Conservation (phyloP, 92 coral and sea anemone species). For the Chrysogorgia sp. region DNA sequence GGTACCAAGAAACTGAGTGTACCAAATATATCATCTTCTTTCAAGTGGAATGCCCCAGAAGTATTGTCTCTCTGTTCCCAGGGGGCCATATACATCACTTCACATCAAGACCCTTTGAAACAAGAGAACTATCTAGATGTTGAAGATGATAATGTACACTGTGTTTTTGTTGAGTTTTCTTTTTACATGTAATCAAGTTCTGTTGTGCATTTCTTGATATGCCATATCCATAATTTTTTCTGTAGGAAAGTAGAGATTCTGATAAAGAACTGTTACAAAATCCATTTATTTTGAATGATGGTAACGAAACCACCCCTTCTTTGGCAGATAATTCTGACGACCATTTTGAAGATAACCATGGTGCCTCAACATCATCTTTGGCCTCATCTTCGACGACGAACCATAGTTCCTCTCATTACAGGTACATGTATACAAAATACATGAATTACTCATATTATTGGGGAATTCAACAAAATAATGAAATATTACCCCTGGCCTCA, state of each 20-base stretch:
- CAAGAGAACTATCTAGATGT: background rate
- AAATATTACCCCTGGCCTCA: too few relatives aligned
- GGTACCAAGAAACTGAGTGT: constrained; percentile 47
- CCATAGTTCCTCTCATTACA: too few relatives aligned
- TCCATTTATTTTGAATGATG: background rate
- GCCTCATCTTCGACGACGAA: background rate
- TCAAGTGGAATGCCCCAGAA: constrained; percentile 51
- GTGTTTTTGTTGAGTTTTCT: too few relatives aligned
- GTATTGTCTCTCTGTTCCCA: constrained; percentile 46
- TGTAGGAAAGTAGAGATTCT: constrained; percentile 15
- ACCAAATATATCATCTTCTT: constrained; percentile 43
- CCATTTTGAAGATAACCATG: background rate
- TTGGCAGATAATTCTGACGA: background rate
- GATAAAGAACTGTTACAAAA: constrained; percentile 11
- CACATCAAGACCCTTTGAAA: constrained; percentile 16
- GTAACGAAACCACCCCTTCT: background rate
- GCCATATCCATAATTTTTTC: background rate
- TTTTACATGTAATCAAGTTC: background rate
- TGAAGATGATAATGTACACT: constrained; percentile 22
- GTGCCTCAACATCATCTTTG: constrained; percentile 16
- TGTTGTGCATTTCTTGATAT: background rate
- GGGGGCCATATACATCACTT: constrained; percentile 41
- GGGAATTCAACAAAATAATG: too few relatives aligned
- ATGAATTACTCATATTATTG: too few relatives aligned
- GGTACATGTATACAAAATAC: background rate